Percentiles rank a stretch among this genome's conserved stretches.
These are phyloP conservation scores for Cylindroiulus punctatus DNA, from an alignment of 2,888 invertebrate species.

Conservation along the genomic window DNA sequence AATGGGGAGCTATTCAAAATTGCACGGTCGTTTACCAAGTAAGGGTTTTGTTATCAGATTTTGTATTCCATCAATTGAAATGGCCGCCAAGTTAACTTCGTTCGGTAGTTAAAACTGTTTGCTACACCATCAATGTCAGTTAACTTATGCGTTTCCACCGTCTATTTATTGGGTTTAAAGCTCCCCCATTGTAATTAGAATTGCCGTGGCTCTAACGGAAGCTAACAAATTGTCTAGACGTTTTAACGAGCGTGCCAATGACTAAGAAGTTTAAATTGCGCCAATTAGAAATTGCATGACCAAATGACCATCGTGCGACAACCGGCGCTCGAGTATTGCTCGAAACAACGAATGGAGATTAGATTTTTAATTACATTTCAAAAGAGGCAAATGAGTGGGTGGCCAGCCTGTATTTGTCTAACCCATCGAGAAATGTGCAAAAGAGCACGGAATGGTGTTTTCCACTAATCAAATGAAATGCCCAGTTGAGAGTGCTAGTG, in stretches of 20 bases:
- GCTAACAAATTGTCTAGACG: slow-evolving; percentile 43
- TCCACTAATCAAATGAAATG: slow-evolving; percentile 42
- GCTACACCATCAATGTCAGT: not conserved
- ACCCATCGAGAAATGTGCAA: not conserved
- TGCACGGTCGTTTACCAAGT: not conserved
- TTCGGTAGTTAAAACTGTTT: not conserved
- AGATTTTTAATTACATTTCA: slow-evolving; percentile 31
- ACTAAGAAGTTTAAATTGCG: slow-evolving; percentile 15
- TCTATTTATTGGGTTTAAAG: not conserved
- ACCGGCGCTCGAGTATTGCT: not conserved
- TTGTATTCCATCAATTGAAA: no score
- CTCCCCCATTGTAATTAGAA: not conserved
- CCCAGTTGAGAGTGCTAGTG: not conserved
- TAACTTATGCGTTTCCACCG: not conserved
- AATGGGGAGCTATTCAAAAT: not conserved
- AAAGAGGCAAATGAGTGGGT: slow-evolving; percentile 7
- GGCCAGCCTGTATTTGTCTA: not conserved
- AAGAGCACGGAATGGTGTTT: slow-evolving; percentile 40
- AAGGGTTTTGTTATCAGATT: no score
- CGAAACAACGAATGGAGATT: not conserved
- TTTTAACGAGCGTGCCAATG: slow-evolving; percentile 21
- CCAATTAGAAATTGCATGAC: slow-evolving; percentile 44
- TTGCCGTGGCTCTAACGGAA: not conserved
- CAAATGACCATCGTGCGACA: slow-evolving; percentile 39
- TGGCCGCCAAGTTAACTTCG: no score